Conservation (phyloP, 2,888 invertebrate genomes). For the Sesia bembeciformis region DNA sequence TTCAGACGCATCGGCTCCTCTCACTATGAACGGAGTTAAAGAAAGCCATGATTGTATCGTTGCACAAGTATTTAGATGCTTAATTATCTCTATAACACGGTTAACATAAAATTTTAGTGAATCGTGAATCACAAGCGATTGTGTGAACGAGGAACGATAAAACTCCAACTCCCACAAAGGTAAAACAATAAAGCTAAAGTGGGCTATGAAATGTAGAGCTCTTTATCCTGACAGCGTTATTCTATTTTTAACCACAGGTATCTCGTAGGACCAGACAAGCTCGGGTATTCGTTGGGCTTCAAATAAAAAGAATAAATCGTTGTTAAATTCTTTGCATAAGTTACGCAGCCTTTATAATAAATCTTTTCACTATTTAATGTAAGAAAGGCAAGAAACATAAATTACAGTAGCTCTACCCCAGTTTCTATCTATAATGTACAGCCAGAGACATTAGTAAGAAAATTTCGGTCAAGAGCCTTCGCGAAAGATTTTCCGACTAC, state of each 20-base stretch:
- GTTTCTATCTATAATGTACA: background rate
- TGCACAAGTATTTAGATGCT: slow-evolving; percentile 29
- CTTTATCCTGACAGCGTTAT: slow-evolving; percentile 30
- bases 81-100: slow-evolving; percentile 48
- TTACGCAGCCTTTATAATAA: slow-evolving; percentile 22
- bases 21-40: slow-evolving; percentile 16
- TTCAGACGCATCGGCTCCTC: slow-evolving; percentile 17
- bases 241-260: slow-evolving; percentile 47
- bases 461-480: background rate
- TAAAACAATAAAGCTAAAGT: slow-evolving; percentile 19
- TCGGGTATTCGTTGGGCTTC: slow-evolving; percentile 20
- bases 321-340: slow-evolving; percentile 30
- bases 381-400: background rate
- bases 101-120: slow-evolving; percentile 25
- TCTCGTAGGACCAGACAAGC: slow-evolving; percentile 31
- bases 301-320: slow-evolving; percentile 43
- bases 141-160: slow-evolving; percentile 17
- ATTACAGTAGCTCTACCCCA: background rate
- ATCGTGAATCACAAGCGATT: slow-evolving; percentile 14
- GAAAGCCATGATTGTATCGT: slow-evolving; percentile 24
- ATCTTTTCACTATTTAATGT: background rate
- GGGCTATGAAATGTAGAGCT: slow-evolving; percentile 34
- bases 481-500: slow-evolving; percentile 13
- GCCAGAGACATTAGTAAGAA: background rate
- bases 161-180: slow-evolving; percentile 13